Evolutionary conservation across 2,113 vertebrate genomes (phyloP).

Genomic region (Percina caprodes): DNA sequence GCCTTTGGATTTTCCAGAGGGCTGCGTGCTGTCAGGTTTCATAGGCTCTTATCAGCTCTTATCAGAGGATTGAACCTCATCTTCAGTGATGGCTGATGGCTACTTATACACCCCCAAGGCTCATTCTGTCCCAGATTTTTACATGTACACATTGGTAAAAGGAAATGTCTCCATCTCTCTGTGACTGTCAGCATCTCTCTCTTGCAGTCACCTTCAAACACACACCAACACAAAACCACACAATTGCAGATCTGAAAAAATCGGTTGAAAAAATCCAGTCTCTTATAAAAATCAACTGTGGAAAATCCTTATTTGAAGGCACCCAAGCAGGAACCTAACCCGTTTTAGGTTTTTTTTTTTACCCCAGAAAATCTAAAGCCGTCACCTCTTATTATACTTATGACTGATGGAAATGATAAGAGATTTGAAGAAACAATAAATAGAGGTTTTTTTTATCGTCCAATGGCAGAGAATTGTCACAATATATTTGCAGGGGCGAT

Average conservation of each 20-base stretch:
- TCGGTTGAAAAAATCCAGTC: neutral
- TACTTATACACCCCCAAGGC: conserved; percentile 68
- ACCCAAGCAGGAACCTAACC: neutral
- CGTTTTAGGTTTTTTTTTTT: too few species aligned
- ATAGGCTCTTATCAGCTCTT: conserved; percentile 44
- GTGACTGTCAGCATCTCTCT: neutral
- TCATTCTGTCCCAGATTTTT: conserved; percentile 72
- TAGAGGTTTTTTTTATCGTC: neutral
- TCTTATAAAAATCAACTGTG: conserved; percentile 18
- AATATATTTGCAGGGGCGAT: neutral
- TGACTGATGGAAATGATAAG: neutral
- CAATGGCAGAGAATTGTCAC: neutral
- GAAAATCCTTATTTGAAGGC: conserved; percentile 1
- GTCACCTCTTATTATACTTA: neutral
- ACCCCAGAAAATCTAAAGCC: neutral
- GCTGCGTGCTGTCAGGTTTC: conserved; percentile 51
- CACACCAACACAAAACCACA: conserved; percentile 1
- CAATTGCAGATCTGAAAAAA: conserved; percentile 28
- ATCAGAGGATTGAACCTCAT: conserved; percentile 68
- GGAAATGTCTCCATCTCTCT: conserved; percentile 4
- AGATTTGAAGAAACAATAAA: neutral
- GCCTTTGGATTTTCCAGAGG: conserved; percentile 35
- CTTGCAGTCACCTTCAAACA: neutral
- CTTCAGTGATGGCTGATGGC: conserved; percentile 57
- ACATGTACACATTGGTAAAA: conserved; percentile 28